phyloP scores from a whole-genome alignment of 2,888 invertebrate species.

The Ceramica pisi region DNA sequence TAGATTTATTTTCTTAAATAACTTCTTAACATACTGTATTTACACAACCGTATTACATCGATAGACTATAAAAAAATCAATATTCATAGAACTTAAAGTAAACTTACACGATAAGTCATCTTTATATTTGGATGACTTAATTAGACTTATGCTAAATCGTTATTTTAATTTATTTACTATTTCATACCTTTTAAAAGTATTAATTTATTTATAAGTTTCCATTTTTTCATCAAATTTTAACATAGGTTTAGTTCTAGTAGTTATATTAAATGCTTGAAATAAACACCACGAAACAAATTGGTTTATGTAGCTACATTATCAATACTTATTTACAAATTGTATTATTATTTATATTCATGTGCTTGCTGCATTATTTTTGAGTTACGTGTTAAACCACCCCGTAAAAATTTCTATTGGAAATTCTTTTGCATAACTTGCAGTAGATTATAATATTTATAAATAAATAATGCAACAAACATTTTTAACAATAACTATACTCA shows the following conservation, averaged over 20 bases:
- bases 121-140: constrained; percentile 19
- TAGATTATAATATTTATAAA: neutral
- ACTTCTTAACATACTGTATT: constrained; percentile 77
- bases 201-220: constrained; percentile 70
- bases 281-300: constrained; percentile 53
- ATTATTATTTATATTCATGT: constrained; percentile 24
- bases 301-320: constrained; percentile 51
- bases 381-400: neutral
- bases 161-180: constrained; percentile 52
- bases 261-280: constrained; percentile 66
- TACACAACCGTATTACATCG: constrained; percentile 80
- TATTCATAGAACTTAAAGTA: constrained; percentile 62
- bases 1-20: constrained; percentile 85
- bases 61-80: constrained; percentile 68
- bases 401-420: neutral
- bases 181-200: constrained; percentile 78
- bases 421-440: neutral
- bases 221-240: constrained; percentile 66
- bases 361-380: constrained; percentile 41
- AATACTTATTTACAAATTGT: constrained; percentile 64
- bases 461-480: constrained; percentile 47
- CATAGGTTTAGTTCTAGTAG: constrained; percentile 64
- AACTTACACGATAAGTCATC: constrained; percentile 58
- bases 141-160: constrained; percentile 45
- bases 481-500: constrained; percentile 43